A percentile compares a stretch with the other conserved stretches of the same genome.
These are phyloP conservation scores for Triplophysa rosa DNA, from an alignment of 2,113 vertebrate genomes.

Conservation along the genomic window DNA sequence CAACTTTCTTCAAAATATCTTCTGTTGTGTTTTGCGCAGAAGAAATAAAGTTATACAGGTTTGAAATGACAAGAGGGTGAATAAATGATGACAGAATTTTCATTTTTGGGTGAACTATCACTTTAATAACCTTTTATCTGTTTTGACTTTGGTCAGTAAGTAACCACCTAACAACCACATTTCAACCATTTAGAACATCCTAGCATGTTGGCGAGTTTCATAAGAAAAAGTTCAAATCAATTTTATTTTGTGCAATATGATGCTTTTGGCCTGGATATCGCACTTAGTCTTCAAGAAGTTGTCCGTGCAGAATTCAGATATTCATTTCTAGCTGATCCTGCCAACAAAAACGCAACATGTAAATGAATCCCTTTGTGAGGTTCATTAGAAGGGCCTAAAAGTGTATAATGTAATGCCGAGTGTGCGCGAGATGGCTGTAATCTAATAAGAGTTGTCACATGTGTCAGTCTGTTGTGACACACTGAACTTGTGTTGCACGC, in stretches of 20 bases:
- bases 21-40: too few relatives aligned
- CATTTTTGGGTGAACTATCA: too few relatives aligned
- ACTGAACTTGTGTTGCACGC: conserved; percentile 20
- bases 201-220: too few relatives aligned
- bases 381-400: conserved; percentile 7
- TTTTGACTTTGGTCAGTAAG: too few relatives aligned
- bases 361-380: conserved; percentile 8
- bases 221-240: not conserved
- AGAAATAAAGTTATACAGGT: too few relatives aligned
- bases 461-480: conserved; percentile 7
- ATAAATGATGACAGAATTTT: too few relatives aligned
- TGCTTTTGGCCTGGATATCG: not conserved
- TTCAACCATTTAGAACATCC: too few relatives aligned
- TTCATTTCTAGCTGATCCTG: not conserved
- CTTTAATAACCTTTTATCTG: too few relatives aligned
- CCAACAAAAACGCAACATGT: conserved; percentile 5
- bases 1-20: too few relatives aligned
- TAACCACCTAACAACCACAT: too few relatives aligned
- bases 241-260: too few relatives aligned
- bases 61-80: too few relatives aligned
- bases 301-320: not conserved
- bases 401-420: not conserved
- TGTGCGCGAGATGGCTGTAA: not conserved
- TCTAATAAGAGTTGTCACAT: conserved; percentile 42
- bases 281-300: not conserved